A percentile compares a stretch with the other conserved stretches of the same genome.
phyloP scores from a whole-genome alignment of 2,797 vertebrate genomes.

The Odontamblyopus lacepedii region DNA sequence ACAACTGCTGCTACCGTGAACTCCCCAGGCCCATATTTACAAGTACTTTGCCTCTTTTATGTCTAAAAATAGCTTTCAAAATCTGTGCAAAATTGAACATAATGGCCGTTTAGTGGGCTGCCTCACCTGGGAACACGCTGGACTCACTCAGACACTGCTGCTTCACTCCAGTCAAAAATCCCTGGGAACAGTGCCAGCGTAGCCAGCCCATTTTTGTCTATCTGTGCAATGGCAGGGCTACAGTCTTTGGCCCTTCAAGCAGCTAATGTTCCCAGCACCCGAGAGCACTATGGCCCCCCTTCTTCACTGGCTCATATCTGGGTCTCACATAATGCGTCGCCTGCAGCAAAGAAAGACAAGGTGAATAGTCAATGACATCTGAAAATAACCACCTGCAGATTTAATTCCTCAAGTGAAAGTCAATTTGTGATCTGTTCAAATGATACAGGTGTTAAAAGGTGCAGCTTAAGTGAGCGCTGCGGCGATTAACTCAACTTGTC shows the following conservation, averaged over 20 bases:
- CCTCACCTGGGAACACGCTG: slow-evolving; percentile 55
- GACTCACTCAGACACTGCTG: slow-evolving; percentile 49
- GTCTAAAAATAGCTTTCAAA: slow-evolving; percentile 40
- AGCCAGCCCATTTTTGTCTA: slow-evolving; percentile 61
- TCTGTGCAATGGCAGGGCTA: slow-evolving; percentile 63
- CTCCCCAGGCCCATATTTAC: background rate
- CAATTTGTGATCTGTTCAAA: slow-evolving; percentile 9
- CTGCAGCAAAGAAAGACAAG: slow-evolving; percentile 63
- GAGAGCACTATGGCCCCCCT: slow-evolving; percentile 49
- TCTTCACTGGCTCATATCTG: slow-evolving; percentile 57
- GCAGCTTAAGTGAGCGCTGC: background rate
- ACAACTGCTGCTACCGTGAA: slow-evolving; percentile 1
- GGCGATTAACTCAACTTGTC: background rate
- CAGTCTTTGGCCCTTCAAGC: slow-evolving; percentile 51
- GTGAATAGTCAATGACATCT: slow-evolving; percentile 70
- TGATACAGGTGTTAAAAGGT: slow-evolving; percentile 4
- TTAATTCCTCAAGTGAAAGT: slow-evolving; percentile 43
- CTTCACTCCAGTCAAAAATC: slow-evolving; percentile 61
- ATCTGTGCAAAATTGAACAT: slow-evolving; percentile 32
- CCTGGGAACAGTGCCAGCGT: slow-evolving; percentile 60
- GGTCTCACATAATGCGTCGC: slow-evolving; percentile 66
- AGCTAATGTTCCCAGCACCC: slow-evolving; percentile 56
- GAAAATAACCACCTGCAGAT: slow-evolving; percentile 65
- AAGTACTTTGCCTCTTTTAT: slow-evolving; percentile 3
- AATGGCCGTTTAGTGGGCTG: slow-evolving; percentile 36